Evolutionary conservation across 2,888 invertebrate genomes (phyloP).

Genomic region (Heliconius ethilla): DNA sequence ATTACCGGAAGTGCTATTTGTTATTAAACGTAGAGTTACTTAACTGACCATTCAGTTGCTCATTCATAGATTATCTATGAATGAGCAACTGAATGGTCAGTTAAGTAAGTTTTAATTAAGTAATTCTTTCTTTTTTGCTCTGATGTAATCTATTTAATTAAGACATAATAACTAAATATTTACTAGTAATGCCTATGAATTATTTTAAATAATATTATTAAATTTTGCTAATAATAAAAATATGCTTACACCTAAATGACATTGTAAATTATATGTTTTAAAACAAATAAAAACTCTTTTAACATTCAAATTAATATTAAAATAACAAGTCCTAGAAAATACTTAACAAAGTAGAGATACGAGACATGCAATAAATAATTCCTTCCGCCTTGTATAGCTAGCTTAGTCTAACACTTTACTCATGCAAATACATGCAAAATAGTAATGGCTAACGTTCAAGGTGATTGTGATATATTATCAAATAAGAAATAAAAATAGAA

Average conservation of each 20-base stretch:
- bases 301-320: not conserved
- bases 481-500: constrained; percentile 56
- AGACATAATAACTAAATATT: not conserved
- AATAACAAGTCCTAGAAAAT: constrained; percentile 13
- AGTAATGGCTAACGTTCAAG: constrained; percentile 59
- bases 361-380: constrained; percentile 37
- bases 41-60: constrained; percentile 12
- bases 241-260: not conserved
- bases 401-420: constrained; percentile 40
- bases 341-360: constrained; percentile 32
- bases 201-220: not conserved
- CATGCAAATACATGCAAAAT: constrained; percentile 49
- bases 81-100: too few relatives aligned
- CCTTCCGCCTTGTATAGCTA: constrained; percentile 36
- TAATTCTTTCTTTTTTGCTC: not conserved
- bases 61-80: constrained; percentile 21
- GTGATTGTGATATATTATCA: constrained; percentile 66
- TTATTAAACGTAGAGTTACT: constrained; percentile 8
- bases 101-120: constrained; percentile 18
- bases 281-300: constrained; percentile 22
- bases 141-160: not conserved
- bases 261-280: not conserved
- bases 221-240: not conserved
- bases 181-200: too few relatives aligned
- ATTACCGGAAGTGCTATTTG: constrained; percentile 13